Base-by-base conservation (phyloP, 2,797 vertebrate genomes). In the Anabacerthia variegaticeps region DNA sequence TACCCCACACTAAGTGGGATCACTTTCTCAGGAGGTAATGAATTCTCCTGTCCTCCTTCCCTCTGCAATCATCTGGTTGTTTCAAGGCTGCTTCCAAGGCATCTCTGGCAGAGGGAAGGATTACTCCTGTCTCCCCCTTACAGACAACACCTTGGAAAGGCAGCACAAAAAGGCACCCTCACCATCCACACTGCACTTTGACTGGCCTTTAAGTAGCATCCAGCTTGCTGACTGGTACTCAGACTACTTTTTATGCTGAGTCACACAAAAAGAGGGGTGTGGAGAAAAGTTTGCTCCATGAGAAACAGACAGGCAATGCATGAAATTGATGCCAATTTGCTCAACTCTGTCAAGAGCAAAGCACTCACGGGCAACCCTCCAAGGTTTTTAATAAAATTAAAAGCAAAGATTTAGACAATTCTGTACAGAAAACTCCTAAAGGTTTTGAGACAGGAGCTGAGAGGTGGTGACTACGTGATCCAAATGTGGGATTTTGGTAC, bases 371-470 rank as follows among this genome's bases (percentile, higher is more conserved):
- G 54, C 49, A 88, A 37, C 21, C 44, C 49, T 65, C 85, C 49
- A 52, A 92, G 39, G 61, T 18, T 88, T 10, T 74, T 59, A 71
- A 83, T 74, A 39, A 77, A 83, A 88, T 74, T 56, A 81, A 63
- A 88, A 84, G 37, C 12, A 10, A 92, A 92, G 59, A 41, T 48
- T 11, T 55, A 67, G 49, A 61, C 0, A 7, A 5, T 68, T 81
- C 37, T 65, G 16, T 52, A 77, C 4, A 61, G 61, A 39, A 88
- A 85, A 63, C 24, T 77, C 52, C 36, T 88, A 37, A 20, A 54
- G 7, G 7, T 10, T 62, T 93, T 82, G 62, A 79, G 37, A 54
- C 12, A 39, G 62, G 32, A 85, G 9, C 51, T 54, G 37, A 87
- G 52, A 37, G 9, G 13, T 32, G 34, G 61, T 80, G 32, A 52